A percentile compares a stretch with the other conserved stretches of the same genome.
Evolutionary conservation across 53 echinoderm and acorn worm species (phyloP).

Genomic region (Paracentrotus lividus): DNA sequence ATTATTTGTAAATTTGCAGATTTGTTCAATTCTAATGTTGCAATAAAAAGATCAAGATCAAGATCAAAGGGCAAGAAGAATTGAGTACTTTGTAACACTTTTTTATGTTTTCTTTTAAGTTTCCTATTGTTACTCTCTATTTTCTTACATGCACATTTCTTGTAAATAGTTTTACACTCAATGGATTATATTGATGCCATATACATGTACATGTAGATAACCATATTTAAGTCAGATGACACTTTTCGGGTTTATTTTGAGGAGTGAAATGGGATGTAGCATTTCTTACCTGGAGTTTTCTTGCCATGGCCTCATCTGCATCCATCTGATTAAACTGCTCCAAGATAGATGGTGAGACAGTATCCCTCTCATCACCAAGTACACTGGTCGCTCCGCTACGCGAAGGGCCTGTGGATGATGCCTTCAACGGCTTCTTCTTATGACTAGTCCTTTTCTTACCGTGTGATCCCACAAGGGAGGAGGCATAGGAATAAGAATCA

Average conservation of each 20-base stretch:
- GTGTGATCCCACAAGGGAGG: slow-evolving; percentile 50
- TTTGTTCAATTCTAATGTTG: no score
- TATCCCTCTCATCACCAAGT: slow-evolving; percentile 6
- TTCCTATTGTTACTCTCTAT: no score
- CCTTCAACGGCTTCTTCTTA: neutral
- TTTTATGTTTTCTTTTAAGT: no score
- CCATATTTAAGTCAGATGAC: neutral
- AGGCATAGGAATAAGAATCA: slow-evolving; percentile 30
- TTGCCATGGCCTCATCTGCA: slow-evolving; percentile 91
- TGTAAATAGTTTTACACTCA: no score
- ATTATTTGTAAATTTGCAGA: no score
- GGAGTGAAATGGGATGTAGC: neutral
- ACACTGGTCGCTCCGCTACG: neutral
- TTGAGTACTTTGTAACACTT: no score
- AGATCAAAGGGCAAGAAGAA: no score
- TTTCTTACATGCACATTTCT: no score
- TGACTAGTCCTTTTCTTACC: slow-evolving; percentile 48
- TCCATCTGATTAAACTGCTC: slow-evolving; percentile 80
- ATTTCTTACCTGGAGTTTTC: slow-evolving; percentile 84
- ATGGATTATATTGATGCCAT: no score
- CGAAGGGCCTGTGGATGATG: neutral
- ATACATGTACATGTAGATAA: neutral
- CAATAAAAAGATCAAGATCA: no score
- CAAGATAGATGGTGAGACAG: slow-evolving; percentile 56
- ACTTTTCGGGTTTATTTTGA: no score